phyloP scores from a whole-genome alignment of 2,113 vertebrate species.

The Peromyscus polionotus region DNA sequence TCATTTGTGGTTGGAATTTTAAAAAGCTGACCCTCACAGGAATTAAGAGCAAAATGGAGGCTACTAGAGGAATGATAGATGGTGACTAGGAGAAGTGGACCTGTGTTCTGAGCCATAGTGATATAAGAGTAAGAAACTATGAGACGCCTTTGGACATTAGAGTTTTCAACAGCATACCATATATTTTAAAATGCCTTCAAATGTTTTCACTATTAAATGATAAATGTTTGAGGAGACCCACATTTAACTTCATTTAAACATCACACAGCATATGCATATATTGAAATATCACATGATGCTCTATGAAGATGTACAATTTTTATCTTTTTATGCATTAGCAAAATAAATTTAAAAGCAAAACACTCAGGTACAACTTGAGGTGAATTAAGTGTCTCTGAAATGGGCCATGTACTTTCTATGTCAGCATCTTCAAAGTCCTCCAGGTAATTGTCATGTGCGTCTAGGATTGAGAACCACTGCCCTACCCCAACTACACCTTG shows the following conservation, averaged over 20 bases:
- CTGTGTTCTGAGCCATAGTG: neutral
- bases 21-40: neutral
- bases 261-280: neutral
- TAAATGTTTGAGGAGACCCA: neutral
- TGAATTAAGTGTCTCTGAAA: neutral
- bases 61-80: neutral
- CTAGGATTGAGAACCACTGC: neutral
- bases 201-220: neutral
- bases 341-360: neutral
- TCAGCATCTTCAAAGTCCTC: neutral
- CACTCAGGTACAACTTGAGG: neutral
- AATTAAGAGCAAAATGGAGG: neutral
- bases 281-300: neutral
- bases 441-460: neutral
- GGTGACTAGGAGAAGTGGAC: neutral
- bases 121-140: neutral
- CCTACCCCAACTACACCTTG: neutral
- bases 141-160: neutral
- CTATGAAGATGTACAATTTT: neutral
- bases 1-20: neutral
- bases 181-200: neutral
- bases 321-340: neutral
- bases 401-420: neutral
- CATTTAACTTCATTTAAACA: neutral
- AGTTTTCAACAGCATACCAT: neutral